These are phyloP conservation scores for Cinara cedri DNA, from an alignment of 2,888 invertebrate genomes.

Conservation along the genomic window DNA sequence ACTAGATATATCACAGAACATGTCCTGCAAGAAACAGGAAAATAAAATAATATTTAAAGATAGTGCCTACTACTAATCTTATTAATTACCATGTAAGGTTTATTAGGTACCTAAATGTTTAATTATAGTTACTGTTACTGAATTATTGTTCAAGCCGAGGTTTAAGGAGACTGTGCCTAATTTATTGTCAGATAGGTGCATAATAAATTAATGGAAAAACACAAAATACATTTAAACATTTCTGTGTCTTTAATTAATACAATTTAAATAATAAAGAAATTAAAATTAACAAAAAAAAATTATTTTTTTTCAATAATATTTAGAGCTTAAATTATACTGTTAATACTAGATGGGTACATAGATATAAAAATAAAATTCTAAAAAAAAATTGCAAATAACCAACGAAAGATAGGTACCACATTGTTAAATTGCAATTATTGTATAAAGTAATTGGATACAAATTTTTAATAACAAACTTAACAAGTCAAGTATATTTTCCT, in stretches of 20 bases:
- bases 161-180: too few relatives aligned
- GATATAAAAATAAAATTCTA: not conserved
- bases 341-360: not conserved
- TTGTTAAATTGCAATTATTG: not conserved
- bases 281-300: not conserved
- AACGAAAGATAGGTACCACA: not conserved
- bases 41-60: conserved; percentile 39
- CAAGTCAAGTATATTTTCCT: not conserved
- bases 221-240: not conserved
- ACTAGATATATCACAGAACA: conserved; percentile 53
- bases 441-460: not conserved
- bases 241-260: not conserved
- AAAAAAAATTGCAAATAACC: not conserved
- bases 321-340: not conserved
- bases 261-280: not conserved
- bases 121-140: not conserved
- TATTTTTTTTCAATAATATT: not conserved
- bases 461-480: not conserved
- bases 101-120: not conserved
- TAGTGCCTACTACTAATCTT: conserved; percentile 1
- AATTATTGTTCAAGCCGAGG: too few relatives aligned
- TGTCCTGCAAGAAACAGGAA: conserved; percentile 56
- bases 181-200: not conserved
- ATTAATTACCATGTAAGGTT: conserved; percentile 1
- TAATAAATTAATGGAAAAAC: not conserved